Conservation (phyloP, 2,888 invertebrate genomes). For the Apoda limacodes region DNA sequence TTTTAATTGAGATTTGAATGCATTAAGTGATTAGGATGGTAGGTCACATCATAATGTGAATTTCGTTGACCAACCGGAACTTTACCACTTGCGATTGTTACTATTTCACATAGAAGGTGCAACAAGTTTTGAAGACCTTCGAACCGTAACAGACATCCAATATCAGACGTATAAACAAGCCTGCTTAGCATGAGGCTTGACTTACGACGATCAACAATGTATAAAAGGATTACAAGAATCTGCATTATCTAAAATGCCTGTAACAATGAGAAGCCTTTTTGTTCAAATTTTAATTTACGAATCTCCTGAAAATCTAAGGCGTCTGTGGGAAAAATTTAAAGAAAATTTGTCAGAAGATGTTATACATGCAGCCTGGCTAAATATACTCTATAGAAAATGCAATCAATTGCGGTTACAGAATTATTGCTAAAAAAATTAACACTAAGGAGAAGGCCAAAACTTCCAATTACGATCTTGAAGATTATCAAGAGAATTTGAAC, state of each 20-base stretch:
- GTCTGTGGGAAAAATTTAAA: slow-evolving; percentile 5
- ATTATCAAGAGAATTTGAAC: slow-evolving; percentile 3
- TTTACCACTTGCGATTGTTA: slow-evolving; percentile 6
- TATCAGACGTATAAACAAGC: slow-evolving; percentile 2
- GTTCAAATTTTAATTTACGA: slow-evolving; percentile 5
- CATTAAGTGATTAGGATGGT: too few relatives aligned
- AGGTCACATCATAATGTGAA: slow-evolving; percentile 4
- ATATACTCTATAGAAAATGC: slow-evolving; percentile 1
- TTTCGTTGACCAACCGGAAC: slow-evolving; percentile 4
- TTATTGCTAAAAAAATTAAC: slow-evolving; percentile 5
- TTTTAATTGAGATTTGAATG: too few relatives aligned
- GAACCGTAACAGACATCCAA: slow-evolving; percentile 1
- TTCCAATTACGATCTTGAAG: slow-evolving; percentile 6
- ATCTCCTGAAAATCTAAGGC: slow-evolving; percentile 4
- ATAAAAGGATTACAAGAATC: slow-evolving; percentile 1
- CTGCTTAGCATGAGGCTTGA: slow-evolving; percentile 2
- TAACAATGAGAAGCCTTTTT: slow-evolving; percentile 2
- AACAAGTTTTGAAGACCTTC: slow-evolving; percentile 5
- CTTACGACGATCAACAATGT: slow-evolving; percentile 6
- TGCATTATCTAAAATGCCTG: slow-evolving; percentile 2
- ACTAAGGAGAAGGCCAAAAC: slow-evolving; percentile 4
- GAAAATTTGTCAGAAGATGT: too few relatives aligned
- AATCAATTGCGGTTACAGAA: slow-evolving; percentile 3
- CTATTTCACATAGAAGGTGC: slow-evolving; percentile 7
- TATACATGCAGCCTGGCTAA: slow-evolving; percentile 4